Evolutionary conservation across 2,888 invertebrate genomes (phyloP), one percentile per base, ranked within the genome.

Genomic region (Sinhomidia bicolor): DNA sequence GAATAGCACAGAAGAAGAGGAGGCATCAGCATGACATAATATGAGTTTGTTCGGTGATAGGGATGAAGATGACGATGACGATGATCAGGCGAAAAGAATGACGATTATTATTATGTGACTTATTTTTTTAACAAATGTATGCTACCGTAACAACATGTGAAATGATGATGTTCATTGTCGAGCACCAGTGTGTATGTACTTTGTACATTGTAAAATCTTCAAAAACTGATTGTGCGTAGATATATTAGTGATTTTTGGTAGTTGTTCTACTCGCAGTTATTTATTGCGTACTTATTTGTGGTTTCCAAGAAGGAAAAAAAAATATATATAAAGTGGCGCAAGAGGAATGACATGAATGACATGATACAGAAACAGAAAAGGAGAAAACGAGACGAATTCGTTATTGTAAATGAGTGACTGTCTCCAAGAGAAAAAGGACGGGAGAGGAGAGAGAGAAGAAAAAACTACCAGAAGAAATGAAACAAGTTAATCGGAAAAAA

Each of bases 61-160:
- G 62, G 17, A 32, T 51, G 51, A 74, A 17, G 17, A 36, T 68
- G 68, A 60, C 47, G 81, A 60, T 60, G 57, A 74, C 65, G 65
- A 85, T 85, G 85, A 85, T 79, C 65, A 85, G 54, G n/a, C 44
- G 71, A 54, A 79, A 29, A 60, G 71, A 54, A 78, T 26, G 85
- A 76, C 74, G 60, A 84, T 84, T 85, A 85, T 85, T 85, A 85
- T 68, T 86, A 80, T 47, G 74, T 29, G 74, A 79, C 81, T 84
- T 81, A 47, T 89, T 89, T 82, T 89, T 89, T 84, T 78, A 57
- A 32, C 32, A 65, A n/a, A 47, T 14, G 26, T 65, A 57, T 71
- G 29, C 12, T 2, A n/a, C 4, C 12, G 17, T n/a, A 74, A 74
- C n/a, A 68, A 68, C 5, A 32, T 36, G 23, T 12, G 17, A 68